Percentiles rank a stretch among this genome's conserved stretches.
These are phyloP conservation scores for Danionella cerebrum DNA, from an alignment of 2,113 vertebrate species.

Conservation along the genomic window DNA sequence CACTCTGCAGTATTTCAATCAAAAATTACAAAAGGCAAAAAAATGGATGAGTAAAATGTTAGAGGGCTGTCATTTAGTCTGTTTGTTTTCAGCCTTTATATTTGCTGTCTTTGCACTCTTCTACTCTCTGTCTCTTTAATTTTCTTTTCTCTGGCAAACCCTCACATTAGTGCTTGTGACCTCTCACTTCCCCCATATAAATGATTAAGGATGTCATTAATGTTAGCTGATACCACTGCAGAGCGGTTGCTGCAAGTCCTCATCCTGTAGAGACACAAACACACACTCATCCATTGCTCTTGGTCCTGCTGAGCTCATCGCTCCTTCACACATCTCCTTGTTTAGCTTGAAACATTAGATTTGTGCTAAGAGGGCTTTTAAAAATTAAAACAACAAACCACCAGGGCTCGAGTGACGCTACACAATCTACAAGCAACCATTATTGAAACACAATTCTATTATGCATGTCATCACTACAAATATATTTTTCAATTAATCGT, in stretches of 20 bases:
- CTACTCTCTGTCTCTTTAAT: conserved; percentile 21
- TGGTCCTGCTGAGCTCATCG: conserved; percentile 26
- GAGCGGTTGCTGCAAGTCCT: conserved; percentile 11
- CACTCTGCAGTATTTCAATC: too few species aligned
- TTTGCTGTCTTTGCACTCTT: neutral
- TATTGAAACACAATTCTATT: neutral
- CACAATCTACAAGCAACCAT: conserved; percentile 26
- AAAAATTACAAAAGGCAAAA: too few species aligned
- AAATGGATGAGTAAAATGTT: neutral
- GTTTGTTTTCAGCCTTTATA: neutral
- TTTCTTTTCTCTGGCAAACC: conserved; percentile 23
- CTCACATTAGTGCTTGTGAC: conserved; percentile 13
- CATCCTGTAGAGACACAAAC: neutral
- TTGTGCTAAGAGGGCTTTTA: conserved; percentile 2
- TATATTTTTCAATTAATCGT: too few species aligned
- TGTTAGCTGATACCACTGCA: conserved; percentile 52
- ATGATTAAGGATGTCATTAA: conserved; percentile 56
- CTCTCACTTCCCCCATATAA: conserved; percentile 39
- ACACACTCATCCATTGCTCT: neutral
- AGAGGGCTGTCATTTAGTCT: neutral
- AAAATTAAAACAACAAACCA: neutral
- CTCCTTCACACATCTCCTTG: neutral
- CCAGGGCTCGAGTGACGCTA: conserved; percentile 21
- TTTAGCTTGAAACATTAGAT: conserved; percentile 18
- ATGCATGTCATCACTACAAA: too few species aligned